Evolutionary conservation across 2,888 invertebrate species (phyloP).

Genomic region (Pterostichus madidus): DNA sequence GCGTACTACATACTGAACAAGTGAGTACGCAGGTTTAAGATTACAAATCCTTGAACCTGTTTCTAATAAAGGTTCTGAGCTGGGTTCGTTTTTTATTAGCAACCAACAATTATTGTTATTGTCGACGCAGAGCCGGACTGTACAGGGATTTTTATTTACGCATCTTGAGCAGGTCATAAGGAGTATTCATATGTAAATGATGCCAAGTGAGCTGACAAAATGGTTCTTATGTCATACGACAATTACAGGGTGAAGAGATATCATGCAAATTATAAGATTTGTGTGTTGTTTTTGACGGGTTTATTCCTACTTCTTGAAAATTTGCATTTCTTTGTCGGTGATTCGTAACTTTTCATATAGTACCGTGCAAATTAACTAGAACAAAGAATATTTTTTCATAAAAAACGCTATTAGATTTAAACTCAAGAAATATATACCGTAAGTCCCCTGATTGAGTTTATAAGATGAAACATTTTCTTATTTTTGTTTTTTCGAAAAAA

Average conservation of each 20-base stretch:
- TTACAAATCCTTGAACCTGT: slow-evolving; percentile 63
- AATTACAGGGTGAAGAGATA: slow-evolving; percentile 2
- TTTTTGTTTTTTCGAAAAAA: too few relatives aligned
- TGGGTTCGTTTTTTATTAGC: slow-evolving; percentile 4
- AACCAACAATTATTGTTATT: slow-evolving; percentile 27
- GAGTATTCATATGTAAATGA: slow-evolving; percentile 13
- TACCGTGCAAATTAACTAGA: too few relatives aligned
- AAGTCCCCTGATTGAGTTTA: too few relatives aligned
- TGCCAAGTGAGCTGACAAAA: not conserved
- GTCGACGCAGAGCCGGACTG: slow-evolving; percentile 8
- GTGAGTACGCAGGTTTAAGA: slow-evolving; percentile 51
- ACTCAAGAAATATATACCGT: too few relatives aligned
- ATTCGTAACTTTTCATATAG: too few relatives aligned
- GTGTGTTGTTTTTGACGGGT: too few relatives aligned
- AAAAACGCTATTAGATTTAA: too few relatives aligned
- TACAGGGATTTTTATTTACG: not conserved
- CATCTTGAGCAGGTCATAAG: not conserved
- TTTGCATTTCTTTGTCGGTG: too few relatives aligned
- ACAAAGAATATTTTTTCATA: too few relatives aligned
- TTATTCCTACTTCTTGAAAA: too few relatives aligned
- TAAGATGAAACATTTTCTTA: too few relatives aligned
- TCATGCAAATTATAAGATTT: not conserved
- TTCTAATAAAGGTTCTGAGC: slow-evolving; percentile 53
- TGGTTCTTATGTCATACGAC: not conserved
- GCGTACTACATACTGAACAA: not conserved